Conservation (phyloP, 2,113 vertebrate species). For the Eupsittula cactorum region DNA sequence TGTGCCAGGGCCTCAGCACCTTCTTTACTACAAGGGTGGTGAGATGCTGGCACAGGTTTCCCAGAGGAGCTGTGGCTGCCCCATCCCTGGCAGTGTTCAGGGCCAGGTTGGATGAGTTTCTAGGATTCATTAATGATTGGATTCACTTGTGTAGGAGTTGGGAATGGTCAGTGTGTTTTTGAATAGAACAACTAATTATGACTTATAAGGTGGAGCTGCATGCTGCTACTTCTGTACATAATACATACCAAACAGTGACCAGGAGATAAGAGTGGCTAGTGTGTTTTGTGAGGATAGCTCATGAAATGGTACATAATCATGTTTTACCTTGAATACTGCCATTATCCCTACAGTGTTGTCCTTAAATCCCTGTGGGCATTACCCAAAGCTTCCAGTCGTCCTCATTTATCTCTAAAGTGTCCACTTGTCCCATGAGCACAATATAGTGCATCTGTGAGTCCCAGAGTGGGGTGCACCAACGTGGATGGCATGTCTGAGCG, state of each 20-base stretch:
- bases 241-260: neutral
- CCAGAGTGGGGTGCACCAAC: neutral
- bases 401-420: neutral
- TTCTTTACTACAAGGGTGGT: neutral
- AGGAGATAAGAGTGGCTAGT: neutral
- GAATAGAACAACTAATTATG: neutral
- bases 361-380: neutral
- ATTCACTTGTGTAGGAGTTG: neutral
- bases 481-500: neutral
- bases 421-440: neutral
- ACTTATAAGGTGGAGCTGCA: neutral
- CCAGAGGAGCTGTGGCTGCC: neutral
- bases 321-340: neutral
- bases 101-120: neutral
- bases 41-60: neutral
- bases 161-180: neutral
- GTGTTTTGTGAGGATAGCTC: neutral
- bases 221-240: neutral
- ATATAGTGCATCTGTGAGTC: neutral
- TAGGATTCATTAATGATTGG: neutral
- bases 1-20: too few relatives aligned
- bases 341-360: neutral
- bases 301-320: neutral
- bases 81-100: neutral
- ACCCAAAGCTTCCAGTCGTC: neutral